Evolutionary conservation across 1,140 invertebrate genomes (phyloP).

Genomic region (Psix sp.): DNA sequence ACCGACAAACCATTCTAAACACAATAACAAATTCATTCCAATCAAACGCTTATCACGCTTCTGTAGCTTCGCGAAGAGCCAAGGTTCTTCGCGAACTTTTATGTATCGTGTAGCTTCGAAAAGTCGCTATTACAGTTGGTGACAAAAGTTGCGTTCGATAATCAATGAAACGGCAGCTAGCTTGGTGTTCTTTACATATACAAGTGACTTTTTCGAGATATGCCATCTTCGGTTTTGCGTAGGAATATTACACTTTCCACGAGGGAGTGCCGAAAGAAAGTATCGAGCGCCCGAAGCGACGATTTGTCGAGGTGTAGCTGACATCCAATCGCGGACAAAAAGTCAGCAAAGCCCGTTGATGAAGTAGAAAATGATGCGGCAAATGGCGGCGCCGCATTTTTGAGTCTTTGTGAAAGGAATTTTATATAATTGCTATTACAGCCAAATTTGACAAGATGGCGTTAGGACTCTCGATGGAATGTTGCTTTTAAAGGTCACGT

Average conservation of each 20-base stretch:
- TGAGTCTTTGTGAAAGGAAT: conserved; percentile 35
- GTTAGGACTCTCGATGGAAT: conserved; percentile 2
- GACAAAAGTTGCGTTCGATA: no score
- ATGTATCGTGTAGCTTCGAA: no score
- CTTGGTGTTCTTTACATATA: no score
- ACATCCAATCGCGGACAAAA: conserved; percentile 25
- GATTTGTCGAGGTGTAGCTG: conserved; percentile 41
- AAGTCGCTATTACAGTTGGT: no score
- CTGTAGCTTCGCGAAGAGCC: no score
- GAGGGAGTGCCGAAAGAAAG: conserved; percentile 59
- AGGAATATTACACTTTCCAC: conserved; percentile 51
- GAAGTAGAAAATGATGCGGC: conserved; percentile 40
- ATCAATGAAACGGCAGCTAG: no score
- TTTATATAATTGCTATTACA: conserved; percentile 41
- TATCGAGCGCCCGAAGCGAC: conserved; percentile 37
- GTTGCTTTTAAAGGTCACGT: conserved; percentile 29
- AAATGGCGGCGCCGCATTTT: conserved; percentile 30
- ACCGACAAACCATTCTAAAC: no score
- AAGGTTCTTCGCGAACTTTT: no score
- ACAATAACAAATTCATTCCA: no score
- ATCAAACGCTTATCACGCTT: no score
- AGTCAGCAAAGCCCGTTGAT: conserved; percentile 19
- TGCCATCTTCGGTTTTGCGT: conserved; percentile 29
- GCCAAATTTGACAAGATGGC: conserved; percentile 17
- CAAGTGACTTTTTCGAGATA: no score